Evolutionary conservation across 2,113 vertebrate genomes (phyloP).

Genomic region (Terrapene triunguis): DNA sequence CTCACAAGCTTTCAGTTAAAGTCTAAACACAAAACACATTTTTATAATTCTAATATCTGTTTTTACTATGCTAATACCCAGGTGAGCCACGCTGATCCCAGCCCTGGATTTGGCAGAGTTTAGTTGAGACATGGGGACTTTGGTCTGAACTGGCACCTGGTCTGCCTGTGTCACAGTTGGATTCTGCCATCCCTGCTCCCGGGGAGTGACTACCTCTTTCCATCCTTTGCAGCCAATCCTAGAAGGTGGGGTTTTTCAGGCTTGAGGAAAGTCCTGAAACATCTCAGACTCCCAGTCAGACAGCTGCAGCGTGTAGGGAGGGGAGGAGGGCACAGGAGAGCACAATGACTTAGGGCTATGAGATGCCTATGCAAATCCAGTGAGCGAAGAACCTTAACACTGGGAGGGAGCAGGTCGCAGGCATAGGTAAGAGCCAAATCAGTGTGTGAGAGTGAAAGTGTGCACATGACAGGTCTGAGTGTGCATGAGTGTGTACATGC

Average conservation of each 20-base stretch:
- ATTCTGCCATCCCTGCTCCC: background rate
- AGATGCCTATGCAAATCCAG: background rate
- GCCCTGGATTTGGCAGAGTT: background rate
- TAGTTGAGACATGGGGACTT: background rate
- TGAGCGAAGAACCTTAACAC: background rate
- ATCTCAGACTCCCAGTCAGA: background rate
- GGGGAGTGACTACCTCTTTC: background rate
- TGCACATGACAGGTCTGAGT: fast-evolving
- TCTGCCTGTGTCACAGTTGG: background rate
- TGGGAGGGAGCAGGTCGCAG: background rate
- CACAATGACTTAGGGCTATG: background rate
- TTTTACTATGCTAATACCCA: background rate
- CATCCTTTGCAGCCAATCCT: background rate
- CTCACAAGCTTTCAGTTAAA: background rate
- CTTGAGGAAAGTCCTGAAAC: background rate
- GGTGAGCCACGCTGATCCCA: background rate
- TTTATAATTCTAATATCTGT: background rate
- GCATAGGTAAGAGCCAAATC: background rate
- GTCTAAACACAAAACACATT: background rate
- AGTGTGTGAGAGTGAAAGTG: background rate
- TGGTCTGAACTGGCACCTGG: background rate
- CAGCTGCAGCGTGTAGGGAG: background rate
- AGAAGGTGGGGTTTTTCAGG: slow-evolving; percentile 43
- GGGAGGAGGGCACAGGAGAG: slow-evolving; percentile 24
- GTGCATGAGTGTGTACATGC: fast-evolving